Evolutionary conservation across 2,888 invertebrate species (phyloP), one percentile per base, ranked within the genome.

Genomic region (Philereme vetulata): DNA sequence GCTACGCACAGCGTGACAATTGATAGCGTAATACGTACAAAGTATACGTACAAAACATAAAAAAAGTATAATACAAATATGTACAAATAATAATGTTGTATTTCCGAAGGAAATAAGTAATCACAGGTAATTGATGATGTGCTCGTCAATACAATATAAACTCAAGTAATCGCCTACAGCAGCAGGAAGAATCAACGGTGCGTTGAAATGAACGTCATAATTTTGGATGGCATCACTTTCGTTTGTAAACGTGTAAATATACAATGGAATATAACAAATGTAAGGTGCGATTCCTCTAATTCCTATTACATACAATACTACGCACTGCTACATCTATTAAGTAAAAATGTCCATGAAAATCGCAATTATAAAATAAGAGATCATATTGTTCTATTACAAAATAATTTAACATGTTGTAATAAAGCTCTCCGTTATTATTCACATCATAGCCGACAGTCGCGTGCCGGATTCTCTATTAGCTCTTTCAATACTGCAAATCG

Each of bases 271-370:
- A 78, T 73, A 78, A 79, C 75, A 84, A 46, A 82, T 74, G 73
- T 79, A 76, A 84, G 84, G 86, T 86, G 86, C 83, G 82, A 83
- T 57, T 76, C 68, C 74, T 49, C 69, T 73, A 75, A 80, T 70
- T 72, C 72, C 81, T 86, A 87, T 78, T 78, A 77, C 80, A 82
- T 78, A 77, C 80, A 82, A 82, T 66, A 74, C 81, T 86, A 86
- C 81, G 83, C 80, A 84, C 80, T 72, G 84, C 84, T 89, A 90
- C 81, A 82, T 78, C 86, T 90, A 90, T 88, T 90, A 91, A 90
- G 90, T 91, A 91, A 90, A 88, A 90, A 90, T 86, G 89, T 88
- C 89, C 90, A 88, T 89, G 88, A 89, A 90, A 90, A 88, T 86
- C 86, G 81, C 85, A 21, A 89, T 87, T 90, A 90, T 85, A 89